Base-by-base conservation (phyloP, 2,888 invertebrate genomes). In the Drosophila paramelanica region DNA sequence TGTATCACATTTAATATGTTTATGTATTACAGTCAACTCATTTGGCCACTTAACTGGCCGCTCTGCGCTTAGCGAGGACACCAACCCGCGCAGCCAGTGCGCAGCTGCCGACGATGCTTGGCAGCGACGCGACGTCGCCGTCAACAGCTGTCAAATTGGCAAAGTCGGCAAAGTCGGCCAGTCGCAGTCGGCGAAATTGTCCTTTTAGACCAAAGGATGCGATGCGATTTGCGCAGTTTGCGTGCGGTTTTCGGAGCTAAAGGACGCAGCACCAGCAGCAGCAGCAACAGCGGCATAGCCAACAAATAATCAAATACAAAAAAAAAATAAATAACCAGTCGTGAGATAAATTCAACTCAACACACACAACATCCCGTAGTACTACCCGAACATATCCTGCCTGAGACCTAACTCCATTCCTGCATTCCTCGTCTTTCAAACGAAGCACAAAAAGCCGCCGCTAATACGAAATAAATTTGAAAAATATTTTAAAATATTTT, bases 221-320 rank as follows among this genome's bases (percentile, higher is more conserved):
- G 74, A 69, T 59, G 56, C 73, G 76, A 69, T 78, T 70, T 80
- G 80, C 89, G 89, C 90, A 90, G 91, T 90, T 85, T 83, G 87
- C 89, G 87, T 90, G 87, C 84, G 90, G 81, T 90, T 75, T 85
- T 90, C 81, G 82, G 73, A 91, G 90, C 77, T 79, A 73, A 65
- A 77, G 84, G 88, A 81, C 81, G 89, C 71, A 83, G 65, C 67
- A 86, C 13, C 36, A 36, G 13, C 36, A 36, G 74, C 86, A 67
- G 61, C 64, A 70, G 89, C 71, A 81, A 61, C 67, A 86, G 73
- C 86, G 67, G 61, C 64, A 70, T 43, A 50, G 52, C 46, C 47
- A 51, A 60, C 41, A 41, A 33, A 57, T 33, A 57, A 55, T 25
- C 45, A 33, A 43, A 46, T 23, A 60, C 17, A 36, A 36, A 36